These are phyloP conservation scores for Glareola pratincola DNA, from an alignment of 2,113 vertebrate species.

Conservation along the genomic window DNA sequence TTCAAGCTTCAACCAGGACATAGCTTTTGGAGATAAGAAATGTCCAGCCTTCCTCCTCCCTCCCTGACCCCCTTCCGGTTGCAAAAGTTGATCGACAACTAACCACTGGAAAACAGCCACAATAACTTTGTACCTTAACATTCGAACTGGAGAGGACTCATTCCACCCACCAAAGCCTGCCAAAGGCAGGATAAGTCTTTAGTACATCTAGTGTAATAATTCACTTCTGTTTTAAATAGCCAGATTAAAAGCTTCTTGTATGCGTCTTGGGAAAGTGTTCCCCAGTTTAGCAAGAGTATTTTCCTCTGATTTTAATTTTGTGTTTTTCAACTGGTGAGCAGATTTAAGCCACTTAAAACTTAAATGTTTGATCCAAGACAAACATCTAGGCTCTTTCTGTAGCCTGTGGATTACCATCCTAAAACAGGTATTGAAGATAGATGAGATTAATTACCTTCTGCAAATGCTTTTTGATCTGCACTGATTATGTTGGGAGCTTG, in stretches of 20 bases:
- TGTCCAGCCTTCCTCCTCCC: accelerated
- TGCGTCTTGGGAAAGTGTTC: neutral
- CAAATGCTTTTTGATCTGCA: neutral
- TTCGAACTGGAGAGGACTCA: neutral
- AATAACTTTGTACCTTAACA: neutral
- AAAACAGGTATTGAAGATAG: neutral
- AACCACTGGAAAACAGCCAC: neutral
- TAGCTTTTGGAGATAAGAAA: neutral
- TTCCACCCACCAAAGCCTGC: neutral
- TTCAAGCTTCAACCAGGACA: neutral
- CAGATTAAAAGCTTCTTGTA: neutral
- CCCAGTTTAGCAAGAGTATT: neutral
- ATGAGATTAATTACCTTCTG: neutral
- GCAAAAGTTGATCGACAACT: neutral
- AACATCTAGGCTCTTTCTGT: neutral
- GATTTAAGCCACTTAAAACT: neutral
- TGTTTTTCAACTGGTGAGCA: neutral
- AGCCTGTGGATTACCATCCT: neutral
- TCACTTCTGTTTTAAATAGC: neutral
- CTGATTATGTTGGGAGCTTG: neutral
- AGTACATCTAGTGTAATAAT: neutral
- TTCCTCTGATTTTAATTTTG: neutral
- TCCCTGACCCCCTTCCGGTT: neutral
- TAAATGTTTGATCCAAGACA: neutral
- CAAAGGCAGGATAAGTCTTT: neutral